Base-by-base conservation (phyloP, 2,888 invertebrate genomes). In the Incurvaria masculella region DNA sequence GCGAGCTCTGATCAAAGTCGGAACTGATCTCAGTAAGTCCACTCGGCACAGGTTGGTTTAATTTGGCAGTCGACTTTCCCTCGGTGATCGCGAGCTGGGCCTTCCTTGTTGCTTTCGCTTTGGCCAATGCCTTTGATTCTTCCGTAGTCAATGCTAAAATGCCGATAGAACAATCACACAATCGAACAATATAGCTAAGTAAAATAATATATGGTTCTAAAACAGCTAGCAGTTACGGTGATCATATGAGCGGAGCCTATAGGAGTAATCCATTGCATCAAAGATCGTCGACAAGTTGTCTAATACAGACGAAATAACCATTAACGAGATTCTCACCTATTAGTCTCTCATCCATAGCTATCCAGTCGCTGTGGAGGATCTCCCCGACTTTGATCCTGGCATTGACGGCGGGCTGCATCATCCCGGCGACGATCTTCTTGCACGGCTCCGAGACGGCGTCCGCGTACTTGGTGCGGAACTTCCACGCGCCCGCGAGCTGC, bases 401-500 rank as follows among this genome's bases (percentile, higher is more conserved):
- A 21, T 68, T 63, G 6, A 70, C 66, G 55, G 87, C 83, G 0
- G 90, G 89, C 58, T 91, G 89, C 51, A 92, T 64, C 64, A 91
- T 81, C 49, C 69, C 63, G 1, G 69, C 62, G 1, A 89, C 75
- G 14, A 89, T 61, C 43, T 75, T 75, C 63, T 88, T 89, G 38
- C 84, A 84, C 51, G 81, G 72, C 1, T 82, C 81, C 26, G 85
- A 85, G 23, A 86, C 56, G 2, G 58, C 53, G 44, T 82, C 80
- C 0, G 72, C 64, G 23, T 85, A 82, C 58, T 86, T 86, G 1
- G 83, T 75, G n/a, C 87, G 78, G 61, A 88, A 88, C 57, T 82
- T 84, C 87, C 88, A 89, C 50, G 79, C 76, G 49, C 73, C 80
- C 52, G 79, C 81, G 4, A 84, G 64, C 56, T 79, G 78, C 1